Evolutionary conservation across 1,140 invertebrate genomes (phyloP).

Genomic region (Leptinotarsa texana): DNA sequence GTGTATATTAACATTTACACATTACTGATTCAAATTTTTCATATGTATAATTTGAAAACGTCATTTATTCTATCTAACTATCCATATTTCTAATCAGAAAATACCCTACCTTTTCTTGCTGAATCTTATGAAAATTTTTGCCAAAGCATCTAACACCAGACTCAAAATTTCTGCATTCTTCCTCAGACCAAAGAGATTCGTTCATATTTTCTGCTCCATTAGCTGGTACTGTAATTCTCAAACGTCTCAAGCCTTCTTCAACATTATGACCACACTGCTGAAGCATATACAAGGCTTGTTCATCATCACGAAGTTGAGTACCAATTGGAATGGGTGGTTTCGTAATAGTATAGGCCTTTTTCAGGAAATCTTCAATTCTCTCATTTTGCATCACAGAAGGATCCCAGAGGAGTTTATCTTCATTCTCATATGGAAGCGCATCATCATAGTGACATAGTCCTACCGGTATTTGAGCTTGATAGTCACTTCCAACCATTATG

Average conservation of each 20-base stretch:
- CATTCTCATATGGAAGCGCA: constrained; percentile 93
- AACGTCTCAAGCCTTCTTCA: constrained; percentile 86
- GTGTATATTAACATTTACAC: too few relatives aligned
- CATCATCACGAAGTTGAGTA: constrained; percentile 87
- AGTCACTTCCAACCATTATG: constrained; percentile 95
- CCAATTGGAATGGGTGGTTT: constrained; percentile 71
- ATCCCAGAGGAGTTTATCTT: constrained; percentile 94
- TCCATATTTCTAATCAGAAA: too few relatives aligned
- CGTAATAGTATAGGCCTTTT: constrained; percentile 65
- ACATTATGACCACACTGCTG: constrained; percentile 93
- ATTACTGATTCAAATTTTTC: too few relatives aligned
- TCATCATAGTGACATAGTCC: constrained; percentile 90
- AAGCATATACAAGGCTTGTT: constrained; percentile 88
- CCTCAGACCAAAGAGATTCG: constrained; percentile 85
- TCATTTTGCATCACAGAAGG: constrained; percentile 75
- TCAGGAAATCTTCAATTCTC: constrained; percentile 81
- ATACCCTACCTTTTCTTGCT: constrained; percentile 82
- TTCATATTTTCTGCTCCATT: constrained; percentile 72
- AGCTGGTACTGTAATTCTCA: constrained; percentile 78
- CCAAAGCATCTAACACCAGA: constrained; percentile 89
- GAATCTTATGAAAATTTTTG: constrained; percentile 95
- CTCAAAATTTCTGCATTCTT: constrained; percentile 97
- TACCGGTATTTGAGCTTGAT: constrained; percentile 91
- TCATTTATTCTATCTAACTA: too few relatives aligned
- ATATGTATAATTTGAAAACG: too few relatives aligned